A percentile compares a stretch with the other conserved stretches of the same genome.
Conservation (phyloP, 2,888 invertebrate species). For the Sarcophaga carnaria region DNA sequence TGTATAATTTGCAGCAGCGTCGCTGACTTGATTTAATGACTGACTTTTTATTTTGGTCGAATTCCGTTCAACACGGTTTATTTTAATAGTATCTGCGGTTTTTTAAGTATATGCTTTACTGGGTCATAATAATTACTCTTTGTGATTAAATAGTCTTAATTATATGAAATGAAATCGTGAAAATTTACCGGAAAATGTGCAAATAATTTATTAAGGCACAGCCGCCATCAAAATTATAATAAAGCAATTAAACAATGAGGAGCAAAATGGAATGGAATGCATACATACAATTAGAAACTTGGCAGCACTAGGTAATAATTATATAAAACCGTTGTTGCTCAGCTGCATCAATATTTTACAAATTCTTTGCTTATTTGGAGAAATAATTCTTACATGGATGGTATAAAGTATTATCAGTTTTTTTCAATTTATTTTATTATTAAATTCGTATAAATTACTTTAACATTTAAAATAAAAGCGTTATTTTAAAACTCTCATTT, state of each 20-base stretch:
- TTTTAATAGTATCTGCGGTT: no score
- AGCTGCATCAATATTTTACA: no score
- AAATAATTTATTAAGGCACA: conserved; percentile 28
- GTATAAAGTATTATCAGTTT: no score
- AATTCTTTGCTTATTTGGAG: no score
- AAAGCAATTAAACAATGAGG: background rate
- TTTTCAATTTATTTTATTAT: no score
- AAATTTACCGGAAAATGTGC: conserved; percentile 60
- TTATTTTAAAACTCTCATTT: background rate
- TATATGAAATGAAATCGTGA: background rate
- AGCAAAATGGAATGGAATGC: conserved; percentile 19
- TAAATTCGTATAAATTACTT: no score
- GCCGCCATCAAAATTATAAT: conserved; percentile 38
- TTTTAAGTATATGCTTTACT: no score
- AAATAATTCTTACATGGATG: no score
- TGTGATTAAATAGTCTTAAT: background rate
- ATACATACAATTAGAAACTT: background rate
- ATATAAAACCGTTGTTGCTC: no score
- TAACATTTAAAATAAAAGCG: background rate
- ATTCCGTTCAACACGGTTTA: background rate
- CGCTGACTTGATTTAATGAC: background rate
- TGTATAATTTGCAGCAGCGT: conserved; percentile 47
- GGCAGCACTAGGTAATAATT: background rate
- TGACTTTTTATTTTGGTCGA: background rate
- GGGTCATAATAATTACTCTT: no score